A percentile compares a stretch with the other conserved stretches of the same genome.
Conservation (phyloP, 2,888 invertebrate genomes). For the Ptychoptera albimana region DNA sequence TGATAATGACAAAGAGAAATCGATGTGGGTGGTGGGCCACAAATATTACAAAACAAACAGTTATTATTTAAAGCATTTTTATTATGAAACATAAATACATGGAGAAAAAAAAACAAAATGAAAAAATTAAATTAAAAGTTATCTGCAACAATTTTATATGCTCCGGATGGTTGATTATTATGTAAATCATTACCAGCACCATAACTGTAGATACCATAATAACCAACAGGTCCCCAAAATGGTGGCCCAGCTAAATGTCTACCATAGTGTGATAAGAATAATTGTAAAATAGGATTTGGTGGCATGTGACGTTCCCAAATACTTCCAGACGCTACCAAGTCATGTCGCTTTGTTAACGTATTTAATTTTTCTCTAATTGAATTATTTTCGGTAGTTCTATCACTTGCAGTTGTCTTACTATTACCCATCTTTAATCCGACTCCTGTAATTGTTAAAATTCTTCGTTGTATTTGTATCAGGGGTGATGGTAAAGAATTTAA, state of each 20-base stretch:
- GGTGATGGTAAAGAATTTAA: too few species aligned
- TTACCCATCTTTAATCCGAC: too few species aligned
- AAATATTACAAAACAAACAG: not conserved
- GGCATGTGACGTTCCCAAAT: constrained; percentile 1
- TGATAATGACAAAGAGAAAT: too few species aligned
- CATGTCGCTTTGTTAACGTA: too few species aligned
- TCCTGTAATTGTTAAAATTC: too few species aligned
- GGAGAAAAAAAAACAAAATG: not conserved
- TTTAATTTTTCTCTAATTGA: too few species aligned
- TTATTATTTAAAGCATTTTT: not conserved
- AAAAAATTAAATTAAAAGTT: constrained; percentile 2
- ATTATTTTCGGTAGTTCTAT: too few species aligned
- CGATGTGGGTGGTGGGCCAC: too few species aligned
- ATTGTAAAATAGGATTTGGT: constrained; percentile 6
- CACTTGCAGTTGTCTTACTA: too few species aligned
- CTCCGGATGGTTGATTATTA: constrained; percentile 11
- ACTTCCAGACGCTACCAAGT: not conserved
- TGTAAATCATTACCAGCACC: constrained; percentile 10
- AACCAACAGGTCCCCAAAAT: constrained; percentile 6
- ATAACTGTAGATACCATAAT: constrained; percentile 9
- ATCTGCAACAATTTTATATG: constrained; percentile 10
- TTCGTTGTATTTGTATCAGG: too few species aligned
- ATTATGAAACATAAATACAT: too few species aligned
- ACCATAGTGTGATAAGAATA: constrained; percentile 7
- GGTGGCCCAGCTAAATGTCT: constrained; percentile 4